Evolutionary conservation across 2,888 invertebrate genomes (phyloP), one percentile per base, ranked within the genome.

Genomic region (Drosophila yooni): DNA sequence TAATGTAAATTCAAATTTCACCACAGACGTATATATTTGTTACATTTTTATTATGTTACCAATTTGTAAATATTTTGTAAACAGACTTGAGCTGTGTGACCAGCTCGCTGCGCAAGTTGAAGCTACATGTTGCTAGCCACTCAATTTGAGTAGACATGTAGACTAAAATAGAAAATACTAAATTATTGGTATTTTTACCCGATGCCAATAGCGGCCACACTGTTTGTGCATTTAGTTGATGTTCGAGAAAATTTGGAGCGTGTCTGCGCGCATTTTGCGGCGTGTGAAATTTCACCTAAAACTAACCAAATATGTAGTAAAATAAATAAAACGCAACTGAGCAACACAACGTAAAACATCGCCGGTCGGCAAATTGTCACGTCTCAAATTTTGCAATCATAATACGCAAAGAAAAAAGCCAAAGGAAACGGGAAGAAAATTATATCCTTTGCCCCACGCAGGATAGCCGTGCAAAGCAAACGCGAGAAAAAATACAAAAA

Each of bases 371-470:
- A 51, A 64, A 46, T 25, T 27, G 15, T 61, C 36, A 50, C 3
- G 64, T 56, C 56, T 51, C 15, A 80, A 57, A 74, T 63, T 53
- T 63, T 64, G 50, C 57, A 21, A 25, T 62, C 25, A 15, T 46
- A 61, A 56, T 33, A 59, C 18, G 46, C 60, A 68, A 65, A 36
- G 21, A 51, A 46, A 15, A 46, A 46, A 76, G 46, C 48, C 64
- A 58, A 31, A 33, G 21, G 51, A 38, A 60, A 34, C 31, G 67
- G 57, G 65, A 76, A 53, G 59, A 70, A 70, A 74, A 61, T 67
- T 73, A 89, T 87, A 89, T 86, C 89, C 85, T 85, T 74, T 72
- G 80, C 77, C 82, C 70, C 74, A 82, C 73, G 82, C 85, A 85
- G 80, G 82, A 89, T 77, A 80, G 78, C 73, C 62, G 80, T 78